phyloP scores from a whole-genome alignment of 2,797 vertebrate species.

The Orestias chungarensis region DNA sequence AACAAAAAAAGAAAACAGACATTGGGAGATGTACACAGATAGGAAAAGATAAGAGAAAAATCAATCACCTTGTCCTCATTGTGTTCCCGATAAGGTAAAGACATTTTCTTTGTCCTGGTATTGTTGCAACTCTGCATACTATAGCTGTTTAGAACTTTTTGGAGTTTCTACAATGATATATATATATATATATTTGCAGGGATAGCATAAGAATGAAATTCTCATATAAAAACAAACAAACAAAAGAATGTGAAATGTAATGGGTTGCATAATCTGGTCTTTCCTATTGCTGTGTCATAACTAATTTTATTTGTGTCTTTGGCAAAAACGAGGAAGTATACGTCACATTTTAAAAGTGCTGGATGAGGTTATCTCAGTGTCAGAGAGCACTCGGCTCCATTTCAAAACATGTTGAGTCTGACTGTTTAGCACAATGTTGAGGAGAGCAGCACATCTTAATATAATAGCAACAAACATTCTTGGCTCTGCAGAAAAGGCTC shows the following conservation, averaged over 20 bases:
- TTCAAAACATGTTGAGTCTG: too few species aligned
- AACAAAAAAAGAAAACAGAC: conserved; percentile 2
- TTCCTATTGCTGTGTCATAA: not conserved
- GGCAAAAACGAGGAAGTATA: not conserved
- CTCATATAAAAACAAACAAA: not conserved
- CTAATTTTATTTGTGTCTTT: not conserved
- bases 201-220: too few species aligned
- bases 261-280: not conserved
- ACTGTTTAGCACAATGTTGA: too few species aligned
- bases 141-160: not conserved
- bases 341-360: not conserved
- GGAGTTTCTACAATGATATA: not conserved
- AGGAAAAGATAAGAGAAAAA: conserved; percentile 24
- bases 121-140: not conserved
- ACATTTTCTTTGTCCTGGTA: conserved; percentile 7
- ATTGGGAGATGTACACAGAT: conserved; percentile 20
- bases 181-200: not conserved
- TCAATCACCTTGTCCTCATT: conserved; percentile 32
- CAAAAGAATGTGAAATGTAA: not conserved
- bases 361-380: not conserved
- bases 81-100: conserved; percentile 7
- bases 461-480: too few species aligned
- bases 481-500: too few species aligned
- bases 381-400: too few species aligned
- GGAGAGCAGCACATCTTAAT: too few species aligned